Evolutionary conservation across 2,113 vertebrate species (phyloP), one percentile per base, ranked within the genome.

Genomic region (Alethe castanea): DNA sequence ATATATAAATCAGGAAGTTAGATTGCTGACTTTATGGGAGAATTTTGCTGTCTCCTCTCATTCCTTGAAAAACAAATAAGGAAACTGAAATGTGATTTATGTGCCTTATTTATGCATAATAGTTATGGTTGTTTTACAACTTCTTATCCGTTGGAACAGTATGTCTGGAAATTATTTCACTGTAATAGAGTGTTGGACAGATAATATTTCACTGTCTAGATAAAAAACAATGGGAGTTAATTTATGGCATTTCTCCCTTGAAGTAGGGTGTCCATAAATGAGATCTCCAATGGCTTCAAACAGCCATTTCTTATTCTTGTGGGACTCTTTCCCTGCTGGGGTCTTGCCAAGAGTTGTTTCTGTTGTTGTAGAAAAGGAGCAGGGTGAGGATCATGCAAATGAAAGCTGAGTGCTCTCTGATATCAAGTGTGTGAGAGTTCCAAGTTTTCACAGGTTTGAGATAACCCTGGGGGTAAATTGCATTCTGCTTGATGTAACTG

Each of bases 201-300:
- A 85, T 82, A 84, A 78, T 84, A 91, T 83, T 96, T 96, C 66
- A 90, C 59, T 91, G 70, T 54, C 42, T 71, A 92, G 92, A 90
- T 95, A 70, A 94, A 82, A 87, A 83, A 86, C 74, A 92, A 83
- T 91, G 78, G 59, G 67, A 92, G 23, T 86, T 95, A 83, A 76
- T 95, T 88, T 94, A 77, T 86, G 74, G 29, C 52, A 81, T 85
- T 91, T 90, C 25, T 82, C 8, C 89, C 76, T 77, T 87, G 66
- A 95, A 92, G 50, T 54, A 56, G 53, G 7, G 12, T 80, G 79
- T 65, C 76, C 54, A 44, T 70, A 94, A 92, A 78, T 61, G 85
- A 90, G 61, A 29, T 79, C 64, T 80, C 78, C 84, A 89, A 4
- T 90, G 85, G 67, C 65, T 85, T 94, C 73, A 90, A 57, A 79